Evolutionary conservation across 92 coral and sea anemone genomes (phyloP).

Genomic region (Palythoa grandis): DNA sequence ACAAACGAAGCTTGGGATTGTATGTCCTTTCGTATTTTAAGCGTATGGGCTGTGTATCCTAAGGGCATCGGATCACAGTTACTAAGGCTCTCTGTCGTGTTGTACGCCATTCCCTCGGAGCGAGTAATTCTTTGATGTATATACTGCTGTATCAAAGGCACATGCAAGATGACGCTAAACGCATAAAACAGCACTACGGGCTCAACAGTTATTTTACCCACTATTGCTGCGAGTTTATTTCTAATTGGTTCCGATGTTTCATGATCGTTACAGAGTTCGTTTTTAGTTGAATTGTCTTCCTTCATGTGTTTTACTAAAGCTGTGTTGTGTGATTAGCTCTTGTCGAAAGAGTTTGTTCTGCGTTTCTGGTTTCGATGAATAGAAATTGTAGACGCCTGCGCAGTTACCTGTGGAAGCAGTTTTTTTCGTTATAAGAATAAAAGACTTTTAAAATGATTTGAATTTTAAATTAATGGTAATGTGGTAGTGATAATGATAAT

Average conservation of each 20-base stretch:
- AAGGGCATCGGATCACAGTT: slow-evolving; percentile 77
- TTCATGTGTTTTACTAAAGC: neutral
- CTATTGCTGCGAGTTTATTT: neutral
- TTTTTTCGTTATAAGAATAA: neutral
- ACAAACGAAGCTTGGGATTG: slow-evolving; percentile 92
- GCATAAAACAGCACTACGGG: slow-evolving; percentile 97
- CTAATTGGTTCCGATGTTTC: slow-evolving; percentile 1
- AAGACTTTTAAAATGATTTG: too few relatives aligned
- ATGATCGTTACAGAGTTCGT: neutral
- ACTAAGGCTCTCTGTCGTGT: slow-evolving; percentile 78
- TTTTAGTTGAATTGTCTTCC: neutral
- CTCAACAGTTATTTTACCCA: slow-evolving; percentile 81
- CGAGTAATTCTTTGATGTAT: slow-evolving; percentile 80
- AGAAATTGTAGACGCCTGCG: neutral
- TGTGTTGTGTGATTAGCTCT: neutral
- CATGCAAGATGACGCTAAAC: slow-evolving; percentile 92
- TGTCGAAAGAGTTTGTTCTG: neutral
- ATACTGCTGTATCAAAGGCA: slow-evolving; percentile 95
- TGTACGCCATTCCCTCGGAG: slow-evolving; percentile 82
- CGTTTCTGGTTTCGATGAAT: neutral
- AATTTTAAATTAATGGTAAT: too few relatives aligned
- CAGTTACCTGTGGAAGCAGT: neutral
- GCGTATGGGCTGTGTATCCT: slow-evolving; percentile 49
- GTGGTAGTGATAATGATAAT: neutral
- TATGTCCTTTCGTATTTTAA: slow-evolving; percentile 76